phyloP scores from a whole-genome alignment of 2,797 vertebrate species.

The Catharus ustulatus region DNA sequence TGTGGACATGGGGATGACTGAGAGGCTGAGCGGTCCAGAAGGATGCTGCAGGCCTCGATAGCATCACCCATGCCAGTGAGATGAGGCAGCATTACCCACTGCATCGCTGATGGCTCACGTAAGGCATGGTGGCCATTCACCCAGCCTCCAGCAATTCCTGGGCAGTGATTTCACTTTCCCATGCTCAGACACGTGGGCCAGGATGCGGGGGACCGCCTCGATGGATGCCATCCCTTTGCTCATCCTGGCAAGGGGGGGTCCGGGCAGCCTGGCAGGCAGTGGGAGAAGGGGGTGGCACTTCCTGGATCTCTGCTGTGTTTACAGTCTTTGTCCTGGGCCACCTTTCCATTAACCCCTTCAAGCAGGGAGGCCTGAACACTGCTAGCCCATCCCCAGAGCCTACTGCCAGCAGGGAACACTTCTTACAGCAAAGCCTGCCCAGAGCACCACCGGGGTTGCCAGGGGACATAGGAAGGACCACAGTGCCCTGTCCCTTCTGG shows the following conservation, averaged over 20 bases:
- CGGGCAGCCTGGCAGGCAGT: background rate
- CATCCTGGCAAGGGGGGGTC: background rate
- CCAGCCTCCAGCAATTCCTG: constrained; percentile 38
- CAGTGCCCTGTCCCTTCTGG: rapidly evolving
- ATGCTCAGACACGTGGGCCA: constrained; percentile 10
- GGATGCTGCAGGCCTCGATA: background rate
- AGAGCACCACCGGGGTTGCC: background rate
- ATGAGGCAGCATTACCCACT: background rate
- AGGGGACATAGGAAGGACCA: background rate
- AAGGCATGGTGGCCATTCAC: background rate
- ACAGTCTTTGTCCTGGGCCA: background rate
- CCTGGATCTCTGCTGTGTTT: constrained; percentile 1
- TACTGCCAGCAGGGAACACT: background rate
- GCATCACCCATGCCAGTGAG: constrained; percentile 28
- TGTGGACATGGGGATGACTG: background rate
- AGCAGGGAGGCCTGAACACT: background rate
- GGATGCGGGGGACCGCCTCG: rapidly evolving
- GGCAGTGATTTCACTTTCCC: constrained; percentile 43
- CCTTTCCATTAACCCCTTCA: constrained; percentile 33
- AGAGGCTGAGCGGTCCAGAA: rapidly evolving
- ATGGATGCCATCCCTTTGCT: background rate
- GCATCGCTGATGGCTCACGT: background rate
- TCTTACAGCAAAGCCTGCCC: background rate
- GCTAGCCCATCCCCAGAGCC: background rate
- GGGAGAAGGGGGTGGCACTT: background rate